Base-by-base conservation (phyloP, 37 sponge, comb jelly and placozoan genomes). In the Tethya wilhelma region DNA sequence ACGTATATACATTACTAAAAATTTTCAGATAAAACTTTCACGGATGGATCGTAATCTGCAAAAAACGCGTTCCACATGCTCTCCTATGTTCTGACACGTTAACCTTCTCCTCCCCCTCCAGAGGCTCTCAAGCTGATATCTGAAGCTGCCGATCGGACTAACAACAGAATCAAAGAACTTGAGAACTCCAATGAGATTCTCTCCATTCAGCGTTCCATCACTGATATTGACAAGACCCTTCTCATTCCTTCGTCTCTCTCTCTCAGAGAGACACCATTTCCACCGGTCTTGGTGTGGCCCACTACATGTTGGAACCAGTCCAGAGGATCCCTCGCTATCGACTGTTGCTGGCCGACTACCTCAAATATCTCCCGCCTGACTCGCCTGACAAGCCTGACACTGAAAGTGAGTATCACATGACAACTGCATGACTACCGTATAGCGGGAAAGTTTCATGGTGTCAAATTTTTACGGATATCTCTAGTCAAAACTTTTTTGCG, bases 311-410 rank as follows among this genome's bases (percentile, higher is more conserved):
- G 80, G 96, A 89, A 66, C 90, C 93, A 23, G 86, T 95, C 5
- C 96, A 91, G 75, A 80, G 96, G 30, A 95, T 95, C 1, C 96
- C 92, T 28, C 64, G 96, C 39, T 95, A 95, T 71, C 55, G 79
- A 25, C 90, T 95, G 31, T 84, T 95, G 28, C 79, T 95, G 39
- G 49, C 37, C 7, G 86, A 87, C 63, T 95, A 95, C 69, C 58
- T 91, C 55, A 88, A 91, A 57, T 69, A 91, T 62, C 75, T 95
- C 29, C 92, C 91, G 0, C 86, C 84, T 57, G 86, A 84, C 63
- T 87, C 89, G 0, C 75, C 67, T 25, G 95, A 95, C 55, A 71
- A 81, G 17, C 34, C 73, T 32, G 59, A 73, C 37, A 69, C 95
- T 38, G 65, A 74, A 41, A 77, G 92, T 88, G 41, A 75, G 80